Evolutionary conservation across 1,140 invertebrate genomes (phyloP), one percentile per base, ranked within the genome.

Genomic region (Ericerus pela): DNA sequence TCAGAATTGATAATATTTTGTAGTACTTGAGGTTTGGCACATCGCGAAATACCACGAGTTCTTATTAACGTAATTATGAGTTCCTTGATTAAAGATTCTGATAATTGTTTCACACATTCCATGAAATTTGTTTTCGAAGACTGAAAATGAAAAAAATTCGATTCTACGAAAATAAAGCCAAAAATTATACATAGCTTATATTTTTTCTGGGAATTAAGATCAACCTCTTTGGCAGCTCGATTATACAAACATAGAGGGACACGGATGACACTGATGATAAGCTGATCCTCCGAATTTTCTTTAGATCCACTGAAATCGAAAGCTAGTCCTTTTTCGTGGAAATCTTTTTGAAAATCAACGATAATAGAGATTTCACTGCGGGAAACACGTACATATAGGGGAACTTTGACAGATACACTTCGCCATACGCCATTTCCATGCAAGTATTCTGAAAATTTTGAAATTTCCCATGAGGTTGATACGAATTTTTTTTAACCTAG

Each of bases 191-290:
- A 33, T 33, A n/a, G n/a, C n/a, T 18, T 41, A 10, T 16, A 41
- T 16, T 16, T 41, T 33, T 33, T 33, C 37, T 16, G 37, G 16
- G 37, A 16, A 16, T 4, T 6, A 41, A 41, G 14, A 22, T 24
- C 26, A 24, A 47, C 41, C 14, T 47, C 41, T 24, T 24, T 20
- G 20, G 26, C 12, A 22, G 41, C 41, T 10, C 41, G 41, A 14
- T 47, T 47, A 47, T 47, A 47, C 8, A 47, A 47, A 47, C 41
- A 47, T 4, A 24, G 22, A 14, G 41, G 41, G 2, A 47, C 41
- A 10, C 26, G 22, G 20, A 22, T 24, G 20, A 47, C 22, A 2
- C 20, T 24, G 10, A 47, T 16, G 12, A 47, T 5, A 10, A 47
- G 26, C 14, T 47, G 22, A 5, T 10, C 41, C 26, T 47, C 16